These are phyloP conservation scores for Clepsis dumicolana DNA, from an alignment of 2,888 invertebrate genomes.

Conservation along the genomic window DNA sequence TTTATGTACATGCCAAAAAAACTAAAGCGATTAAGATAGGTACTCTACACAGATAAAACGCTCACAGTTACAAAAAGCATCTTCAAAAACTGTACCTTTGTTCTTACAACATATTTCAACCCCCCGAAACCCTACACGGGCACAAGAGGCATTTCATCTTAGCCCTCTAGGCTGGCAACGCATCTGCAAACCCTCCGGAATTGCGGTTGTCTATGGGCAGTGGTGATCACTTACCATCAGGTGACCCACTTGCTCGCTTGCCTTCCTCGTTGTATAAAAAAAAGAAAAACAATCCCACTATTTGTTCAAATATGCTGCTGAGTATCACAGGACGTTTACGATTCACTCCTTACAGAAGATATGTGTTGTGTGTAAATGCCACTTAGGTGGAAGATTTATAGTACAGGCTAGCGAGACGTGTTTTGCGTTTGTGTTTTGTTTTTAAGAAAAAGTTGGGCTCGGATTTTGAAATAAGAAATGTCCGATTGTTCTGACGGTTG, in stretches of 20 bases:
- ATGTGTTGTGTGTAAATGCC: slow-evolving; percentile 81
- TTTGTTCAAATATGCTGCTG: slow-evolving; percentile 47
- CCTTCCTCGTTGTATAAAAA: too few species aligned
- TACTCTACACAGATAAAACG: not conserved
- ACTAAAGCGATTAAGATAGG: too few species aligned
- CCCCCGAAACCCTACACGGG: not conserved
- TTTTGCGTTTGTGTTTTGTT: slow-evolving; percentile 49
- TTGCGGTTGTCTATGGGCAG: too few species aligned
- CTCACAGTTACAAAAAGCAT: not conserved
- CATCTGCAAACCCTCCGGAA: too few species aligned
- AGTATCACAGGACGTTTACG: slow-evolving; percentile 76
- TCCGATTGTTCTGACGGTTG: not conserved
- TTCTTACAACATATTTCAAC: not conserved
- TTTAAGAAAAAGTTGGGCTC: slow-evolving; percentile 35
- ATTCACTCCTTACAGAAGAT: slow-evolving; percentile 73
- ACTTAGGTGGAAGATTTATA: slow-evolving; percentile 80
- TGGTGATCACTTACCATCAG: too few species aligned
- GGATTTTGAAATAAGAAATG: slow-evolving; percentile 27
- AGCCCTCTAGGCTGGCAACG: too few species aligned
- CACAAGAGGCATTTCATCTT: too few species aligned
- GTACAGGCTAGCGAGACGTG: slow-evolving; percentile 60
- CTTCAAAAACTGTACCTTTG: not conserved
- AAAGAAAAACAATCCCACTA: slow-evolving; percentile 36
- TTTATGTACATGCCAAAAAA: not conserved
- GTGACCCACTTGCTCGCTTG: too few species aligned